These are phyloP conservation scores for Tachysurus fulvidraco DNA, from an alignment of 2,113 vertebrate genomes.

Conservation along the genomic window DNA sequence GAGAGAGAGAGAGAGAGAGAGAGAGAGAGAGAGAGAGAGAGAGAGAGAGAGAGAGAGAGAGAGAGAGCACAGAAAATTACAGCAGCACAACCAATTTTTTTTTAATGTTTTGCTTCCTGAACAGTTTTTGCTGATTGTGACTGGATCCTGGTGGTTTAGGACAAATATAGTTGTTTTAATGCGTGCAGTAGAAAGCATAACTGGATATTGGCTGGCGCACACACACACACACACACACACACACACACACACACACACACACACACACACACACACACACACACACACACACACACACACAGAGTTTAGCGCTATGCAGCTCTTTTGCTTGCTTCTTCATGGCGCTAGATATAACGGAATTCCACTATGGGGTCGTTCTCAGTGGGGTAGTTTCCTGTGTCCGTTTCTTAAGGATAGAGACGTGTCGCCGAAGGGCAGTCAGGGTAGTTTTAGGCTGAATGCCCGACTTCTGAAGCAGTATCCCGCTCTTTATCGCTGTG, in stretches of 20 bases:
- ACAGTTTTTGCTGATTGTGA: too few relatives aligned
- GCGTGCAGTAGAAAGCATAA: not conserved
- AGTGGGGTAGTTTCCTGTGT: conserved; percentile 34
- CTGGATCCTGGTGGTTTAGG: too few relatives aligned
- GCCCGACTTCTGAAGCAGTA: too few relatives aligned
- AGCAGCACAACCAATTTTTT: too few relatives aligned
- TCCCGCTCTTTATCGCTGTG: conserved; percentile 12
- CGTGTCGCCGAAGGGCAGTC: not conserved
- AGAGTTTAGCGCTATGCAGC: not conserved
- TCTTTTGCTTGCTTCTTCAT: not conserved
- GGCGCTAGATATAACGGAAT: not conserved
- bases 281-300: not conserved
- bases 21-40: too few relatives aligned
- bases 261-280: too few relatives aligned
- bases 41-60: too few relatives aligned
- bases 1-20: too few relatives aligned
- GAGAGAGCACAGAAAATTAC: too few relatives aligned
- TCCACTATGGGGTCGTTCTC: conserved; percentile 17
- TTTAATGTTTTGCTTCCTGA: too few relatives aligned
- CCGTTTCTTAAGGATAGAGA: not conserved
- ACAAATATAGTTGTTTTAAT: not conserved
- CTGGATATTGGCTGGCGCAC: not conserved
- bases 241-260: too few relatives aligned
- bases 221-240: too few relatives aligned
- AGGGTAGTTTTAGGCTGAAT: not conserved